Base-by-base conservation (phyloP, 1,140 invertebrate species). In the Hyles vespertilio region DNA sequence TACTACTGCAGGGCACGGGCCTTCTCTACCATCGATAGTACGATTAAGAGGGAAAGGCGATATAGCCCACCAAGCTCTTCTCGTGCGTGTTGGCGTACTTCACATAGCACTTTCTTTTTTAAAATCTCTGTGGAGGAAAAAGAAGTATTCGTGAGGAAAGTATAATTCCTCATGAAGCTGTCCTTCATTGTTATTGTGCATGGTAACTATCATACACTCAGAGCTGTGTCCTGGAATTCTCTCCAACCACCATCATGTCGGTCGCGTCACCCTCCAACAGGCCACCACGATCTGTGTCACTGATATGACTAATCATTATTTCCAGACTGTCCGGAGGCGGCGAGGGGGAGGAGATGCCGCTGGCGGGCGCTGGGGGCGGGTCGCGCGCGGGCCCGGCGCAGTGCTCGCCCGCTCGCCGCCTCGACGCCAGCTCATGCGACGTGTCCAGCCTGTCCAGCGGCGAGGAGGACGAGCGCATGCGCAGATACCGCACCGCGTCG, bases 341-440 rank as follows among this genome's bases (percentile, higher is more conserved):
- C 61, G 83, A 84, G 57, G 85, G 85, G 62, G 84, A 87, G 65
- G 84, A 86, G 65, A 79, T 86, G 85, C 83, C 83, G 22, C 61
- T 88, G 69, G 85, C 85, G 57, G 72, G 84, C 12, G 63, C 63
- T 32, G 69, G 69, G 45, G 52, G 70, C 46, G 67, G 77, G 10
- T 62, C 68, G 5, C 74, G 82, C 36, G 72, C 73, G 1, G 84
- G 84, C 3, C 84, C 84, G 3, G 84, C 84, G 57, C 84, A 87
- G 64, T 87, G 84, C 59, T 87, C 84, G 46, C 84, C 84, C 46
- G 84, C 84, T 69, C 70, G 84, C 11, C 73, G 83, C 43, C 80
- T 88, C 53, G 85, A 88, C 69, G 72, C 81, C n/a, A 86, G 81
- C 51, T 84, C 78, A 6, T 87, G 85, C 78, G 84, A 88, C 72